phyloP scores from a whole-genome alignment of 2,113 vertebrate genomes.

The Steatornis caripensis region DNA sequence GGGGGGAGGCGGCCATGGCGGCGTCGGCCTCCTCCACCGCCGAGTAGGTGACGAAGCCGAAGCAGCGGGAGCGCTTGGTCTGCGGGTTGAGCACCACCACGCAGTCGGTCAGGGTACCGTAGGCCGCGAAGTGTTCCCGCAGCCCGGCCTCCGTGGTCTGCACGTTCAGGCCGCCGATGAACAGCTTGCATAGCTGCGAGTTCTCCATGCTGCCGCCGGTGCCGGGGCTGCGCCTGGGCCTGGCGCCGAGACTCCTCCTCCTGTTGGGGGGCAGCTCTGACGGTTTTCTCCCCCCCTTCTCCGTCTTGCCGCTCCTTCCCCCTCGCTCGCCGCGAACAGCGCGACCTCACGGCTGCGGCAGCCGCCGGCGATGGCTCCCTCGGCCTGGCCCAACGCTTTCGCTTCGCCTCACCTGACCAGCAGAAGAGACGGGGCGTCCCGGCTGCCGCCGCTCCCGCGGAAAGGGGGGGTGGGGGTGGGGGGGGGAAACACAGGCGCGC shows the following conservation, averaged over 20 bases:
- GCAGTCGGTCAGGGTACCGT: conserved; percentile 88
- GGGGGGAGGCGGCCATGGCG: conserved; percentile 91
- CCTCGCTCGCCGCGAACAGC: background rate
- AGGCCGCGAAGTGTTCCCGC: conserved; percentile 93
- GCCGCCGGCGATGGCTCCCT: conserved; percentile 33
- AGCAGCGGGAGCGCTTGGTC: conserved; percentile 88
- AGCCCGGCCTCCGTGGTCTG: conserved; percentile 93
- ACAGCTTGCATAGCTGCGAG: conserved; percentile 93
- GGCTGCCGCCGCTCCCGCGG: conserved; percentile 38
- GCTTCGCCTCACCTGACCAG: conserved; percentile 33
- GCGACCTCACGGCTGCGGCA: conserved; percentile 60
- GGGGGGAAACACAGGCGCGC: conserved; percentile 32
- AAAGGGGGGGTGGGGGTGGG: conserved; percentile 24
- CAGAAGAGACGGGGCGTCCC: conserved; percentile 14
- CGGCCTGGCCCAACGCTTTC: conserved; percentile 6
- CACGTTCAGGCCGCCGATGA: conserved; percentile 94
- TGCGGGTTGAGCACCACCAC: conserved; percentile 88
- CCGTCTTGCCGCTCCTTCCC: conserved; percentile 25
- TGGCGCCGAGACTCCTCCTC: conserved; percentile 62
- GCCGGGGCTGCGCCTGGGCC: conserved; percentile 51
- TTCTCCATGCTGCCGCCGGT: conserved; percentile 79
- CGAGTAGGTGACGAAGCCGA: conserved; percentile 95
- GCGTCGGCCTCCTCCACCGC: conserved; percentile 90
- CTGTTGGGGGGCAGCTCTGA: conserved; percentile 59
- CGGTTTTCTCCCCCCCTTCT: background rate